Percentiles rank a stretch among this genome's conserved stretches.
Evolutionary conservation across 2,888 invertebrate species (phyloP).

Genomic region (Heliconius ismenius): DNA sequence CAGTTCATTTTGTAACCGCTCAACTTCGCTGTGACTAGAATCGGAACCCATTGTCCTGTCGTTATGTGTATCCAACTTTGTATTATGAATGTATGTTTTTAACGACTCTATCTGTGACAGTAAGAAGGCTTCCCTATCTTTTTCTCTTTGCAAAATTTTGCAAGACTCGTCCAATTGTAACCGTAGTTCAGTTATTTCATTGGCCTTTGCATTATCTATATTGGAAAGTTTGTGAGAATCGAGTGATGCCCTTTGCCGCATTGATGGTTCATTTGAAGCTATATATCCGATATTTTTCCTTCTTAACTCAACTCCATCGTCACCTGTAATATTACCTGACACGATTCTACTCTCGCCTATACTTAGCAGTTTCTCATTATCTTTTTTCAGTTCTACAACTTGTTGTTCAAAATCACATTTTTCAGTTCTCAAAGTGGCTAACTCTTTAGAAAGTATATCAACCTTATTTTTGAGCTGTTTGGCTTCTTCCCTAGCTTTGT

Average conservation of each 20-base stretch:
- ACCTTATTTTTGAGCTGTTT: slow-evolving; percentile 91
- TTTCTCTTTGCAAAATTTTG: slow-evolving; percentile 69
- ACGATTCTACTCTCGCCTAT: slow-evolving; percentile 74
- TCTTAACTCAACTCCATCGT: slow-evolving; percentile 72
- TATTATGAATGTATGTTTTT: slow-evolving; percentile 68
- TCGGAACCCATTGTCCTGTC: slow-evolving; percentile 75
- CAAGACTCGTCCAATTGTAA: slow-evolving; percentile 68
- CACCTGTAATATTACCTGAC: slow-evolving; percentile 64
- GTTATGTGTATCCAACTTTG: slow-evolving; percentile 69
- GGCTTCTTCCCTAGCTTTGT: slow-evolving; percentile 94
- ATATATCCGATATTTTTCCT: slow-evolving; percentile 63
- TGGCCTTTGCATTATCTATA: slow-evolving; percentile 71
- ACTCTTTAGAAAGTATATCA: slow-evolving; percentile 89
- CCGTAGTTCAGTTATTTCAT: slow-evolving; percentile 69
- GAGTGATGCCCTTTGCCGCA: slow-evolving; percentile 69
- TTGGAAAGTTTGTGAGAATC: slow-evolving; percentile 76
- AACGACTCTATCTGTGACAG: slow-evolving; percentile 68
- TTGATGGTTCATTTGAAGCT: slow-evolving; percentile 64
- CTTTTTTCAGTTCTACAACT: slow-evolving; percentile 88
- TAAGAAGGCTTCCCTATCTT: slow-evolving; percentile 72
- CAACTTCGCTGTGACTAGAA: slow-evolving; percentile 76
- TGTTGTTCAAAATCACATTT: slow-evolving; percentile 89
- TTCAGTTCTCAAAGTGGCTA: slow-evolving; percentile 87
- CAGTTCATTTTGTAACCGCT: slow-evolving; percentile 72
- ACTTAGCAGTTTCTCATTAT: slow-evolving; percentile 88